Evolutionary conservation across 2,797 vertebrate species (phyloP), one percentile per base, ranked within the genome.

Genomic region (Hybognathus amarus): DNA sequence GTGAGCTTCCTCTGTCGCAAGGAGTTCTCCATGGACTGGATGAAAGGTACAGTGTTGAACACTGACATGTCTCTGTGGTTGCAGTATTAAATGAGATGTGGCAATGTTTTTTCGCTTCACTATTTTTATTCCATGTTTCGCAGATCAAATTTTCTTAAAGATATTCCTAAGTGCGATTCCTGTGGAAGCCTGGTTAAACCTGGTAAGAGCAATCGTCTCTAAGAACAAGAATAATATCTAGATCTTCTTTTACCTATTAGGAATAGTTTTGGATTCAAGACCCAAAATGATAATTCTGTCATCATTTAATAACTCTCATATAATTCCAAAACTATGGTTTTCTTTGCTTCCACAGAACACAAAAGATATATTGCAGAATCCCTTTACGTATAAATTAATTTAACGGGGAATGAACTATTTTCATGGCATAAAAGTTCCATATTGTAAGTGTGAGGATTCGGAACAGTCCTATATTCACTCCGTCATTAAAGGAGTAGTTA

Each of bases 171-270:
- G 88, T 98, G 97, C 87, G 96, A 97, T 7, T 95, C 95, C 74
- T 98, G 97, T 85, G 93, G 89, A 85, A 94, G 90, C 78, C 90
- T 97, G 87, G 96, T 98, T 67, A 97, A 98, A 88, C 97, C 97
- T 85, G 97, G 97, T 97, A 77, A 93, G 93, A 86, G 10, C 13
- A 74, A n/a, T 15, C 3, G 1, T 15, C 52, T 52, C 10, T 33
- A 52, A 33, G 47, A 73, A 22, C 6, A 33, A 50, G 17, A 70
- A 56, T 11, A 20, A 50, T 66, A 10, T 30, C 59, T 63, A 30
- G 2, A 63, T 6, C 6, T 63, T 27, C 59, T 17, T 63, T 63
- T 17, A 17, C 27, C 8, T 27, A 17, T 63, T 63, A 63, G 59
- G 30, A 63, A 30, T 27, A 1, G 20, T 20, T 38, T 30, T 3